Evolutionary conservation across 2,113 vertebrate species (phyloP).

Genomic region (Physeter macrocephalus): DNA sequence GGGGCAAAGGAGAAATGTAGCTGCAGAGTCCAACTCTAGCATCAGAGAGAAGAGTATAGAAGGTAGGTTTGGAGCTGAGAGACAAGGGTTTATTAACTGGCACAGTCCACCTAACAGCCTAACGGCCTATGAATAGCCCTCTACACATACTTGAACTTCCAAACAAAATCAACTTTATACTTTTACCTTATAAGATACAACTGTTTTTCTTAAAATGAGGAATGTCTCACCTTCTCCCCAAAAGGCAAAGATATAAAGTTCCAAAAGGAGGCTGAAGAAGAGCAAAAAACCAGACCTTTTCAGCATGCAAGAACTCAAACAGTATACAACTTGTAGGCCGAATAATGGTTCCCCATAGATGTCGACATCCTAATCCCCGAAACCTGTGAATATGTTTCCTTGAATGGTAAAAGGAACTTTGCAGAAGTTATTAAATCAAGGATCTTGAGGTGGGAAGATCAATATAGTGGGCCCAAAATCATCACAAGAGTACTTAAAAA

Average conservation of each 20-base stretch:
- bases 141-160: not conserved
- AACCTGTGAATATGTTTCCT: not conserved
- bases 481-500: not conserved
- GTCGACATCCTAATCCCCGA: not conserved
- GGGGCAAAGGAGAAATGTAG: not conserved
- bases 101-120: not conserved
- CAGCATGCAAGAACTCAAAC: not conserved
- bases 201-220: conserved; percentile 8
- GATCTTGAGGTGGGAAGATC: not conserved
- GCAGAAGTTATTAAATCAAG: not conserved
- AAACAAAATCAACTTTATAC: not conserved
- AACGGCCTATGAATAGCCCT: not conserved
- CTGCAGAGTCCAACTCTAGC: not conserved
- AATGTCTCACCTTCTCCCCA: not conserved
- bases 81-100: not conserved
- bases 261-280: not conserved
- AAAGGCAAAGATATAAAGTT: not conserved
- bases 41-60: not conserved
- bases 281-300: not conserved
- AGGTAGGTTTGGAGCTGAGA: not conserved
- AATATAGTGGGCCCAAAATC: not conserved
- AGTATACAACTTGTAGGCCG: not conserved
- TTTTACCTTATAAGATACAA: not conserved
- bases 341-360: not conserved
- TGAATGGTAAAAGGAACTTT: not conserved